Percentiles rank a stretch among this genome's conserved stretches.
These are phyloP conservation scores for Heteromurus nitidus DNA, from an alignment of 2,888 invertebrate genomes.

Conservation along the genomic window DNA sequence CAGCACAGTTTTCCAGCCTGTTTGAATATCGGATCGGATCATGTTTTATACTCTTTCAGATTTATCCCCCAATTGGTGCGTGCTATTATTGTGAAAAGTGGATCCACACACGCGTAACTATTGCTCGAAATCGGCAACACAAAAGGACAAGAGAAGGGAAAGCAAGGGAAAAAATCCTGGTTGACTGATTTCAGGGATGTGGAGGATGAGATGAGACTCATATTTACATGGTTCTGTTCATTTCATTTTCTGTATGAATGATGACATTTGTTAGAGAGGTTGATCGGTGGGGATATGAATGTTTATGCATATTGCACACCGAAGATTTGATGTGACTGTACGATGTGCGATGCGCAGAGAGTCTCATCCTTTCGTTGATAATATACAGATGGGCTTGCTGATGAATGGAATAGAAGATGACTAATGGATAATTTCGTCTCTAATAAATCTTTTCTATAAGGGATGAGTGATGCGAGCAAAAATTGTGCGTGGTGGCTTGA, in stretches of 20 bases:
- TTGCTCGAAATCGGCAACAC: background rate
- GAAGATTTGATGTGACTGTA: background rate
- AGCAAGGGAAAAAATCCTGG: background rate
- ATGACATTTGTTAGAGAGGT: constrained; percentile 4
- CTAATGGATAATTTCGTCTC: background rate
- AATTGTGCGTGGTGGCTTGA: background rate
- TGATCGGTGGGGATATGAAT: background rate
- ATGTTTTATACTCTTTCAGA: background rate
- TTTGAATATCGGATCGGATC: background rate
- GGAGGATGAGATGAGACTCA: background rate
- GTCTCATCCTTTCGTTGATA: background rate
- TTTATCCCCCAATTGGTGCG: no score
- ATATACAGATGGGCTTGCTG: background rate
- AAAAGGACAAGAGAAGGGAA: background rate
- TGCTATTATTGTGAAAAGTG: no score
- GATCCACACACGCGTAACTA: no score
- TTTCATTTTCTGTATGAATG: background rate
- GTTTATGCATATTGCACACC: no score
- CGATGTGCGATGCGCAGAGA: background rate
- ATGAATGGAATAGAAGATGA: background rate
- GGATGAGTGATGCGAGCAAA: background rate
- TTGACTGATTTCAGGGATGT: constrained; percentile 5
- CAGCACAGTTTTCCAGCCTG: background rate
- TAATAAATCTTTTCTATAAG: background rate
- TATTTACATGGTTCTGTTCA: background rate